Evolutionary conservation across 2,888 invertebrate species (phyloP), one percentile per base, ranked within the genome.

Genomic region (Thymelicus sylvestris): DNA sequence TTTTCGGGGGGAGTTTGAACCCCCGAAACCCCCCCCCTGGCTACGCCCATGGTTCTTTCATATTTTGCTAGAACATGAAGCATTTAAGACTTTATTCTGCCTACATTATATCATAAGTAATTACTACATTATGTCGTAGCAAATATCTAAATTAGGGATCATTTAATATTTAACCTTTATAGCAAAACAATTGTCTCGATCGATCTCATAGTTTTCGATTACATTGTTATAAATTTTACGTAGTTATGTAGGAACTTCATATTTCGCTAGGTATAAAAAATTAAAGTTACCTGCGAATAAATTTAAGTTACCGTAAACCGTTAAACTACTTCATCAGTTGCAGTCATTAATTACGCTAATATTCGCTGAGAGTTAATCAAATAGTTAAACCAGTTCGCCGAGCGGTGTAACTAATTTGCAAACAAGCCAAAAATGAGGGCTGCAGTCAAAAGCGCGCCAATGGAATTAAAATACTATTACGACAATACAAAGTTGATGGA

Each of bases 391-490:
- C 55, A 50, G 61, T 66, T 66, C 55, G 75, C 78, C 77, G 80
- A 79, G 79, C 77, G 82, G 84, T 83, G 82, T 82, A 82, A 83
- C 80, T 87, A 87, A 89, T 89, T 90, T 85, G 83, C 87, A 89
- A 91, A 91, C 90, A 89, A 87, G 85, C 87, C 82, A 86, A 87
- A 55, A 84, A 85, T 72, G 79, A 81, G 83, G 85, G 83, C 80
- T 81, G 82, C 86, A 86, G 84, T 86, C 85, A 89, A 91, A 91
- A 89, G 89, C 89, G 86, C 87, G 90, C 86, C 88, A 89, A 92
- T 90, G 86, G 87, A 92, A 92, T 93, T 92, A 92, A 92, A 92
- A 93, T 92, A 91, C 91, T 90, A 91, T 91, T 91, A 91, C 86
- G 86, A 84, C 88, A 83, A 90, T 91, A 90, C 88, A 88, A 88